Percentiles rank a stretch among this genome's conserved stretches.
Conservation (phyloP, 2,888 invertebrate species). For the Nezara viridula region DNA sequence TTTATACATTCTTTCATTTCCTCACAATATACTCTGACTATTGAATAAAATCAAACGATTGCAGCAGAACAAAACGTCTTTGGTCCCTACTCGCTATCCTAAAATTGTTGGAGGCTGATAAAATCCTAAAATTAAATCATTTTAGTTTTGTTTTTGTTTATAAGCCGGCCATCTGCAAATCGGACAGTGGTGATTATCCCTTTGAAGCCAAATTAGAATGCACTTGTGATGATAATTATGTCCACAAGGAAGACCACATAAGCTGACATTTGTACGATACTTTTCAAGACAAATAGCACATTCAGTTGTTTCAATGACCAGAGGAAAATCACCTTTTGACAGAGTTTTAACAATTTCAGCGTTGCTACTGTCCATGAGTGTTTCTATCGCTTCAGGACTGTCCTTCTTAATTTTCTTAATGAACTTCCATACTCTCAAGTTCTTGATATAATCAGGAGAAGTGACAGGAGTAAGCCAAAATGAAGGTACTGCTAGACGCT, state of each 20-base stretch:
- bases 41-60: conserved; percentile 28
- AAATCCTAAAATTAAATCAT: not conserved
- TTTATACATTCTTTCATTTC: not conserved
- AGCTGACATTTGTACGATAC: conserved; percentile 68
- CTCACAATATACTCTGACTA: not conserved
- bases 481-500: conserved; percentile 70
- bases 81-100: conserved; percentile 54
- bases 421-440: conserved; percentile 70
- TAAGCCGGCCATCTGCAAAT: conserved; percentile 73
- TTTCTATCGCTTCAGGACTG: conserved; percentile 61
- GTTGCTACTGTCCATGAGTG: conserved; percentile 64
- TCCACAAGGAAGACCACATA: conserved; percentile 72
- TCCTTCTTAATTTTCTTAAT: conserved; percentile 56
- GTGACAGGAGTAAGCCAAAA: conserved; percentile 70
- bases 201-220: conserved; percentile 71
- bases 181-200: conserved; percentile 73
- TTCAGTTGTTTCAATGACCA: conserved; percentile 66
- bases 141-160: conserved; percentile 65
- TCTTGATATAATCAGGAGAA: conserved; percentile 70
- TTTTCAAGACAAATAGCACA: conserved; percentile 71
- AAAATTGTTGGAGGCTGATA: conserved; percentile 13
- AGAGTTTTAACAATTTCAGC: conserved; percentile 51
- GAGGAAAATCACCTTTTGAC: conserved; percentile 51
- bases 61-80: conserved; percentile 35
- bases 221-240: conserved; percentile 72